Conservation (phyloP, 1,140 invertebrate genomes). For the Acromyrmex echinatior region DNA sequence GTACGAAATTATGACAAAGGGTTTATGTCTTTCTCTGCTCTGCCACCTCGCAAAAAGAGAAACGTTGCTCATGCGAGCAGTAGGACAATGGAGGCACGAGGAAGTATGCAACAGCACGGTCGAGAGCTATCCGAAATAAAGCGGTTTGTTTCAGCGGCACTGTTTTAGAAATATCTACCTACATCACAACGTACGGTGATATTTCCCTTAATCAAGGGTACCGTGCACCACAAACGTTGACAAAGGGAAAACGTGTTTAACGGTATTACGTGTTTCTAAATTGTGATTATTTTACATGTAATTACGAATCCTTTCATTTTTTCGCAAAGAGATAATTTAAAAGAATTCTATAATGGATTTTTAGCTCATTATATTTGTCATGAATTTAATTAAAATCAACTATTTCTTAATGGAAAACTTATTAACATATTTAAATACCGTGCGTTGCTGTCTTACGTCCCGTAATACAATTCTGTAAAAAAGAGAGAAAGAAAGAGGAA, state of each 20-base stretch:
- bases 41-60: constrained; percentile 40
- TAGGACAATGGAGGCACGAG: constrained; percentile 40
- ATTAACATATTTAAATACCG: neutral
- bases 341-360: neutral
- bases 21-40: constrained; percentile 58
- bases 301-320: neutral
- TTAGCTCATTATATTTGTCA: neutral
- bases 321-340: neutral
- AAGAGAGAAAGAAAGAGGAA: neutral
- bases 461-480: neutral
- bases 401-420: neutral
- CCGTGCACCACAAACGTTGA: constrained; percentile 13
- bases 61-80: constrained; percentile 31
- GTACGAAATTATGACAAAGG: constrained; percentile 74
- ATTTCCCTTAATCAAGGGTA: constrained; percentile 36
- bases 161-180: constrained; percentile 46
- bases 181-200: neutral
- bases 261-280: neutral
- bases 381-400: neutral
- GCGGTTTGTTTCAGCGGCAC: constrained; percentile 40
- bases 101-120: constrained; percentile 27
- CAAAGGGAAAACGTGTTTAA: constrained; percentile 19
- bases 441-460: neutral
- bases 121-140: constrained; percentile 54
- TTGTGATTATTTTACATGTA: neutral